Percentiles rank a stretch among this genome's conserved stretches.
Conservation (phyloP, 2,888 invertebrate species). For the Strigamia maritima region DNA sequence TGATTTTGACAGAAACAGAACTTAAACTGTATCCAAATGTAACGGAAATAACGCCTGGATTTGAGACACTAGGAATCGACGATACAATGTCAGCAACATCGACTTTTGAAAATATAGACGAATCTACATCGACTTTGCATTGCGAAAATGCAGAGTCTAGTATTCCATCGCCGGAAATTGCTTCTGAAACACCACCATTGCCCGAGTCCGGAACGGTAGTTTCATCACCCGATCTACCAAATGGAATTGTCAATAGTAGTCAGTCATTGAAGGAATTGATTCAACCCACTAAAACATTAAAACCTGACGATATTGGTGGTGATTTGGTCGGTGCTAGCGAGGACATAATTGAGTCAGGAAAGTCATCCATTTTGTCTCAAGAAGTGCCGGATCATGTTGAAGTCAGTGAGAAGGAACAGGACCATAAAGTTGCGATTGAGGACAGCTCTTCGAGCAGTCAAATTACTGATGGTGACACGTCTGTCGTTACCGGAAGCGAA, state of each 20-base stretch:
- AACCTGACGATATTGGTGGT: neutral
- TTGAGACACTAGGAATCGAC: neutral
- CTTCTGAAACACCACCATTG: constrained; percentile 4
- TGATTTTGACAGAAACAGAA: neutral
- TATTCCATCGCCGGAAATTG: neutral
- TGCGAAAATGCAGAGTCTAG: neutral
- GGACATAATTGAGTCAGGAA: neutral
- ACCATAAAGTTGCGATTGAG: neutral
- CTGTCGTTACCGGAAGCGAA: neutral
- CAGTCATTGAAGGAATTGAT: constrained; percentile 33
- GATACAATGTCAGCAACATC: neutral
- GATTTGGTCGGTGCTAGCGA: neutral
- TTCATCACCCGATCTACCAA: neutral
- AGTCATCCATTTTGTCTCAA: neutral
- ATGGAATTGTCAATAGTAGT: neutral
- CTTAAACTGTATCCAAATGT: neutral
- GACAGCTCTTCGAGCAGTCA: neutral
- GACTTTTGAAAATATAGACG: neutral
- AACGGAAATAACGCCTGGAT: neutral
- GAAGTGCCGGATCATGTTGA: neutral
- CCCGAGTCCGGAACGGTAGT: neutral
- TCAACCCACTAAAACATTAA: constrained; percentile 36
- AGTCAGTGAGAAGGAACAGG: neutral
- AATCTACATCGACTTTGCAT: neutral
- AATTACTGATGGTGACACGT: neutral